A percentile compares a stretch with the other conserved stretches of the same genome.
These are phyloP conservation scores for Bursaphelenchus okinawaensis DNA, from an alignment of 2,888 invertebrate genomes.

Conservation along the genomic window DNA sequence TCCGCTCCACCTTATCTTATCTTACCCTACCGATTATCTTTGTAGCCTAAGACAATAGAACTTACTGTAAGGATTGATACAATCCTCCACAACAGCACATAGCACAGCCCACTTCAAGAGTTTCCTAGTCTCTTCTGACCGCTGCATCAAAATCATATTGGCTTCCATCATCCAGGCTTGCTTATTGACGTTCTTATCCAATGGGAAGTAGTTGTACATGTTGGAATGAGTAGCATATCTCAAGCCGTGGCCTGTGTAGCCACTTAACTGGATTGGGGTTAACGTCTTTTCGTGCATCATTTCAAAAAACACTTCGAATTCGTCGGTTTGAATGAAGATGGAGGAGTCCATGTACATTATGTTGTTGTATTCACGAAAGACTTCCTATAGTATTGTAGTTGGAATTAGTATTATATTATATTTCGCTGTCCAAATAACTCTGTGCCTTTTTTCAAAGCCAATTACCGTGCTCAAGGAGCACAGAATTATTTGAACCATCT, in stretches of 20 bases:
- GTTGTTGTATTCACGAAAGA: constrained; percentile 16
- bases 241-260: constrained; percentile 25
- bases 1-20: too few relatives aligned
- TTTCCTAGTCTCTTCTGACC: constrained; percentile 23
- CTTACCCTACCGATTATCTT: too few relatives aligned
- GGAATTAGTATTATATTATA: neutral
- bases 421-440: too few relatives aligned
- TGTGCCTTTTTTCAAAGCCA: too few relatives aligned
- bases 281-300: constrained; percentile 12
- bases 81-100: constrained; percentile 26
- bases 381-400: constrained; percentile 15
- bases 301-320: constrained; percentile 18
- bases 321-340: constrained; percentile 12
- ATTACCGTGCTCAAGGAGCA: too few relatives aligned
- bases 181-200: constrained; percentile 14
- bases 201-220: constrained; percentile 27
- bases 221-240: constrained; percentile 22
- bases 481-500: too few relatives aligned
- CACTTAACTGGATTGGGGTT: constrained; percentile 22
- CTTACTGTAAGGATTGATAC: constrained; percentile 25
- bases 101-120: constrained; percentile 25
- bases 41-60: too few relatives aligned
- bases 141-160: constrained; percentile 24
- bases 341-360: constrained; percentile 25
- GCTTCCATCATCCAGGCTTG: constrained; percentile 23